A percentile compares a stretch with the other conserved stretches of the same genome.
phyloP scores from a whole-genome alignment of 2,113 vertebrate species.

The Sterrhoptilus dennistouni region DNA sequence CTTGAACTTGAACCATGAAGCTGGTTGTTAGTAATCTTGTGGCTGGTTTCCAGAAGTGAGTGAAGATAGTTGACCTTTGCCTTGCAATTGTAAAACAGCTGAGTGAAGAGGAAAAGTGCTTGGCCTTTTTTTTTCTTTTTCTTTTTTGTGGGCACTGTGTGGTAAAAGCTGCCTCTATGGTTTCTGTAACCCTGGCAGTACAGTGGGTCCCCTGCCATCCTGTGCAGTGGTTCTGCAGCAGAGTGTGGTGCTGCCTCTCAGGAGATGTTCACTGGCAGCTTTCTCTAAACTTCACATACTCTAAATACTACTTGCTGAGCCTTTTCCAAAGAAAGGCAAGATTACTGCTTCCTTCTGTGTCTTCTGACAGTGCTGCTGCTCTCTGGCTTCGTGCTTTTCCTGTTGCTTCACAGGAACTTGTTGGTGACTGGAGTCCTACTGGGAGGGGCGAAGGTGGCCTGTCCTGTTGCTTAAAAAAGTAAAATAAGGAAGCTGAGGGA shows the following conservation, averaged over 20 bases:
- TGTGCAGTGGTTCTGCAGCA: background rate
- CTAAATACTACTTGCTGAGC: background rate
- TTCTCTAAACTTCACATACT: background rate
- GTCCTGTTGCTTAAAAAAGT: background rate
- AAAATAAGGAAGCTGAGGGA: background rate
- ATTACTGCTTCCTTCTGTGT: background rate
- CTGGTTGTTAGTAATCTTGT: conserved; percentile 73
- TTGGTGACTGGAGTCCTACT: background rate
- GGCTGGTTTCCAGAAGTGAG: conserved; percentile 67
- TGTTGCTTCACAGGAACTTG: background rate
- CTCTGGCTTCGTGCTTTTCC: fast-evolving
- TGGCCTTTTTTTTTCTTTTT: background rate
- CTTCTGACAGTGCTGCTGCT: background rate
- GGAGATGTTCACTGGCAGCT: background rate
- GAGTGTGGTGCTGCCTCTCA: background rate
- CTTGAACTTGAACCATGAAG: conserved; percentile 66
- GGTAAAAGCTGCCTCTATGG: background rate
- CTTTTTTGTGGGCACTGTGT: background rate
- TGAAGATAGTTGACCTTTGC: conserved; percentile 68
- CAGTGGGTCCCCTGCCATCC: background rate
- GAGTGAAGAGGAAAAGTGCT: conserved; percentile 49
- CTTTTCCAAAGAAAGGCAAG: background rate
- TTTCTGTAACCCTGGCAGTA: background rate
- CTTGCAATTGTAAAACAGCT: conserved; percentile 60
- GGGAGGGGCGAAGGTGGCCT: background rate